Conservation (phyloP, 2,797 vertebrate genomes). For the Hemibagrus guttatus region DNA sequence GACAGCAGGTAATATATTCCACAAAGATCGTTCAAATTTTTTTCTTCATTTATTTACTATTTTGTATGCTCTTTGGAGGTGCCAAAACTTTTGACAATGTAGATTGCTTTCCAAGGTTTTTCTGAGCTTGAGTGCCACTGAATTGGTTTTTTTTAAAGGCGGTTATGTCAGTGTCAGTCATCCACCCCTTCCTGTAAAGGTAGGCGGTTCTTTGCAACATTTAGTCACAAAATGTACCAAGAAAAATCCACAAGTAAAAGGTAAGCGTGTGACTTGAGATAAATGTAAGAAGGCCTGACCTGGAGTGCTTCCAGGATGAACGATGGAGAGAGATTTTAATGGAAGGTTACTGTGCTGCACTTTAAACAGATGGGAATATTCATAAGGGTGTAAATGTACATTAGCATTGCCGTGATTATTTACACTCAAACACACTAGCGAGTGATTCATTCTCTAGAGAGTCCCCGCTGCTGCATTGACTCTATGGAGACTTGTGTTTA, state of each 20-base stretch:
- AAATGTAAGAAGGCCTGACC: conserved; percentile 70
- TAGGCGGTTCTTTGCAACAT: background rate
- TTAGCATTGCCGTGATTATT: conserved; percentile 28
- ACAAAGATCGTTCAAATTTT: background rate
- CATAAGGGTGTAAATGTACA: conserved; percentile 27
- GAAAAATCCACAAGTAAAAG: background rate
- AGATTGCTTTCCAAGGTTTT: background rate
- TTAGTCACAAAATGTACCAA: background rate
- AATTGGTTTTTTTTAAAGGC: no score
- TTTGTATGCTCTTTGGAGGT: background rate
- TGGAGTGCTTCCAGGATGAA: conserved; percentile 58
- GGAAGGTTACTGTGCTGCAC: background rate
- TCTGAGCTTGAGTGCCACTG: background rate
- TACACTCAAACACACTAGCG: conserved; percentile 29
- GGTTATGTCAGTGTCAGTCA: background rate
- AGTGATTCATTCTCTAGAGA: conserved; percentile 15
- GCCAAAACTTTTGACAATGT: background rate
- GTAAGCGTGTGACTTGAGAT: conserved; percentile 54
- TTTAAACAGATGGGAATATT: conserved; percentile 17
- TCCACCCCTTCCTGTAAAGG: background rate
- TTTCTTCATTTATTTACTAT: background rate
- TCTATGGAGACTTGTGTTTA: conserved; percentile 51
- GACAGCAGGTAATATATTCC: background rate
- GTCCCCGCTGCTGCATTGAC: conserved; percentile 32
- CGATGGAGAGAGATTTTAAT: background rate